phyloP scores from a whole-genome alignment of 2,888 invertebrate genomes.

The Sclerodermus sp. region DNA sequence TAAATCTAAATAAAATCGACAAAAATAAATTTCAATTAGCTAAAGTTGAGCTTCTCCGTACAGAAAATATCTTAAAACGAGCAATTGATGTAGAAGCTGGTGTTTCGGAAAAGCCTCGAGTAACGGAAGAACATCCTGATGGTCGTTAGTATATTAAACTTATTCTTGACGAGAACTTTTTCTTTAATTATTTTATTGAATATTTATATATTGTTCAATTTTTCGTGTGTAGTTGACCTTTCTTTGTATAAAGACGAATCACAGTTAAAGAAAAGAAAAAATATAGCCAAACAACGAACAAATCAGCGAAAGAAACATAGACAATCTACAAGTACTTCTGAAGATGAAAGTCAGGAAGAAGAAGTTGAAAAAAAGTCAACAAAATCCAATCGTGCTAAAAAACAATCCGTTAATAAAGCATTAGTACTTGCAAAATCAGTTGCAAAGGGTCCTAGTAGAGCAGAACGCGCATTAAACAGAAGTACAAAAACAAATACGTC shows the following conservation, averaged over 20 bases:
- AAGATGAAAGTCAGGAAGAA: constrained; percentile 35
- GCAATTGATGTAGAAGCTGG: constrained; percentile 82
- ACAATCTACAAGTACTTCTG: constrained; percentile 34
- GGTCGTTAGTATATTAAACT: constrained; percentile 66
- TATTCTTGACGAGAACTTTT: neutral
- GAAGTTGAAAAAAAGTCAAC: constrained; percentile 38
- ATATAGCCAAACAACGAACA: constrained; percentile 61
- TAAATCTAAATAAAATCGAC: constrained; percentile 74
- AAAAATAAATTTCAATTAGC: constrained; percentile 73
- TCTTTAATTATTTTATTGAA: constrained; percentile 1
- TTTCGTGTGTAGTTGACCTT: constrained; percentile 70
- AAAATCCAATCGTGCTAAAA: constrained; percentile 34
- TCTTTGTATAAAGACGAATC: constrained; percentile 83
- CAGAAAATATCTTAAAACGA: constrained; percentile 80
- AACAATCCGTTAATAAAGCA: constrained; percentile 39
- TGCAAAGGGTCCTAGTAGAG: constrained; percentile 50
- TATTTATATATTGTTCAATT: no score
- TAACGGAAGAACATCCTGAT: constrained; percentile 84
- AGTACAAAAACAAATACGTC: constrained; percentile 30
- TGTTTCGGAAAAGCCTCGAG: constrained; percentile 63
- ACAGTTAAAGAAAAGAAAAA: constrained; percentile 69
- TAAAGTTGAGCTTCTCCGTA: constrained; percentile 74
- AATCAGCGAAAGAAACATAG: constrained; percentile 44
- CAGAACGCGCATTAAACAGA: constrained; percentile 51
- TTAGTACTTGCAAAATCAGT: constrained; percentile 46